Percentiles rank a stretch among this genome's conserved stretches.
Conservation (phyloP, 2,888 invertebrate species). For the Drosophila bunnanda region DNA sequence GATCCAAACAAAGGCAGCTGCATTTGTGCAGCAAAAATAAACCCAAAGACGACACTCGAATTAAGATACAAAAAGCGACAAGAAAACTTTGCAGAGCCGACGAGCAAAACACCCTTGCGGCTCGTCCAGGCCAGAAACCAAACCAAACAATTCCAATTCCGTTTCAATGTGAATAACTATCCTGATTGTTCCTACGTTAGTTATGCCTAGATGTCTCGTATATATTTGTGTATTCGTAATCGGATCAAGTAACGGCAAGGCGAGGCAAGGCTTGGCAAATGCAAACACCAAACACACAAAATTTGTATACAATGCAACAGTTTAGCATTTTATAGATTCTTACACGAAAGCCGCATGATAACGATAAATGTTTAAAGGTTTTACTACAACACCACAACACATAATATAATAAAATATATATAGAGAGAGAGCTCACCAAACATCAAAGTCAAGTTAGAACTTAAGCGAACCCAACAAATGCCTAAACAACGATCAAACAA, state of each 20-base stretch:
- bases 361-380: slow-evolving; percentile 41
- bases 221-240: slow-evolving; percentile 26
- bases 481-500: slow-evolving; percentile 35
- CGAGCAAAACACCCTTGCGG: slow-evolving; percentile 7
- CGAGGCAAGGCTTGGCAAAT: slow-evolving; percentile 8
- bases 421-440: slow-evolving; percentile 30
- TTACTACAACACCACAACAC: slow-evolving; percentile 37
- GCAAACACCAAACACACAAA: slow-evolving; percentile 18
- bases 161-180: slow-evolving; percentile 36
- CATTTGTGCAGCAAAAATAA: slow-evolving; percentile 13
- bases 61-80: slow-evolving; percentile 16
- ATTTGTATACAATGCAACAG: slow-evolving; percentile 38
- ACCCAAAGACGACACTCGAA: slow-evolving; percentile 10
- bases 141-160: slow-evolving; percentile 24
- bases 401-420: slow-evolving; percentile 18
- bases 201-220: slow-evolving; percentile 20
- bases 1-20: slow-evolving; percentile 28
- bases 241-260: slow-evolving; percentile 14
- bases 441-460: slow-evolving; percentile 43
- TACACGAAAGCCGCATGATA: slow-evolving; percentile 37
- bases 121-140: slow-evolving; percentile 9
- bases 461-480: slow-evolving; percentile 29
- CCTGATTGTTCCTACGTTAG: slow-evolving; percentile 39
- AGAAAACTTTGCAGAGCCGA: slow-evolving; percentile 27
- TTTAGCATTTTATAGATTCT: slow-evolving; percentile 43